phyloP scores from a whole-genome alignment of 1,140 invertebrate species.

The Drosophila lowei region DNA sequence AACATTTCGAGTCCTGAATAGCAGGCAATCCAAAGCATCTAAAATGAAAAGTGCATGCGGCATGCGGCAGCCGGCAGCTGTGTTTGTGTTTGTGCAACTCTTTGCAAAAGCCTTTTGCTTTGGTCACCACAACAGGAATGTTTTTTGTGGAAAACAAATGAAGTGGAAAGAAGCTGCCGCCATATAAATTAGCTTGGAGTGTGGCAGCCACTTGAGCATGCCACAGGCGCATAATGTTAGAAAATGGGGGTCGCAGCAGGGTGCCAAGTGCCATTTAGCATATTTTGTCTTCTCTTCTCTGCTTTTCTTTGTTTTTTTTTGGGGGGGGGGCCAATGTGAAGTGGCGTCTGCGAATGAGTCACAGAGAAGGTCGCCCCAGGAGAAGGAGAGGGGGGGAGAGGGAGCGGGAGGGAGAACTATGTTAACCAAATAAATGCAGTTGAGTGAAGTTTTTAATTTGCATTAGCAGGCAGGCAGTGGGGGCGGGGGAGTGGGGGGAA shows the following conservation, averaged over 20 bases:
- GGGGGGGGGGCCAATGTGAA: conserved; percentile 22
- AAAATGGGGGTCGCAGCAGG: neutral
- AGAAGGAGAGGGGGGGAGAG: conserved; percentile 5
- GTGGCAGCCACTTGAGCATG: conserved; percentile 56
- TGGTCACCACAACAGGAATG: neutral
- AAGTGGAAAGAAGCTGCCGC: conserved; percentile 45
- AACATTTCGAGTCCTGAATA: conserved; percentile 51
- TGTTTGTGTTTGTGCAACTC: conserved; percentile 54
- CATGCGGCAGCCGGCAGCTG: neutral
- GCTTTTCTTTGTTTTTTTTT: conserved; percentile 3
- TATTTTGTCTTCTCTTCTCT: conserved; percentile 37
- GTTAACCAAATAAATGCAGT: conserved; percentile 63
- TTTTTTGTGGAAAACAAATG: conserved; percentile 23
- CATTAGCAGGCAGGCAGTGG: conserved; percentile 14
- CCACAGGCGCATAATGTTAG: conserved; percentile 53
- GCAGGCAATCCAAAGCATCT: conserved; percentile 3
- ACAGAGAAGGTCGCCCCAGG: neutral
- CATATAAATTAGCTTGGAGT: conserved; percentile 71
- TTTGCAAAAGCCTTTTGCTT: conserved; percentile 9
- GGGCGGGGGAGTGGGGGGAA: conserved; percentile 2
- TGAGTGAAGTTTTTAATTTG: conserved; percentile 66
- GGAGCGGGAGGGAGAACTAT: conserved; percentile 7
- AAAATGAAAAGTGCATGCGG: conserved; percentile 17
- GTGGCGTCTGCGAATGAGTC: conserved; percentile 38
- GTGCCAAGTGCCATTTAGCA: conserved; percentile 72